Percentiles rank a stretch among this genome's conserved stretches.
These are phyloP conservation scores for Emydocephalus ijimae DNA, from an alignment of 2,113 vertebrate species.

Conservation along the genomic window DNA sequence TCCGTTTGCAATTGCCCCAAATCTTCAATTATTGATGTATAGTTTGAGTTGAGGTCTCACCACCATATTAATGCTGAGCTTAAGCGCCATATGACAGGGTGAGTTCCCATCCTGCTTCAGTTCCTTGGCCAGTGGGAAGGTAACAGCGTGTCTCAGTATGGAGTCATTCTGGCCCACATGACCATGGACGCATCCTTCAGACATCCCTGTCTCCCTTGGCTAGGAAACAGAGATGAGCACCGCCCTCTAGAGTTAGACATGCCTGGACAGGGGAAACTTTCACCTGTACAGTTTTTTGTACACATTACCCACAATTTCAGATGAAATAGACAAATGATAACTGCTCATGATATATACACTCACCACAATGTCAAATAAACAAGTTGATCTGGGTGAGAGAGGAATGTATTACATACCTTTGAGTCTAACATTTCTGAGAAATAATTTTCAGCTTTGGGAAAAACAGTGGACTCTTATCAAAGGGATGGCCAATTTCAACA, in stretches of 20 bases:
- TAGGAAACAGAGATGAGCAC: not conserved
- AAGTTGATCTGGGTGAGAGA: not conserved
- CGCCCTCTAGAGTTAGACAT: not conserved
- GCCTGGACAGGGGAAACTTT: not conserved
- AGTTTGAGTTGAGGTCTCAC: not conserved
- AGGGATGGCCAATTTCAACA: not conserved
- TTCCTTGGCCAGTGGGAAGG: not conserved
- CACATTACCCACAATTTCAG: not conserved
- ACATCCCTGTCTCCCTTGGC: not conserved
- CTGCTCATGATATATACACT: not conserved
- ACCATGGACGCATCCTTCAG: not conserved
- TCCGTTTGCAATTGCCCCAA: not conserved
- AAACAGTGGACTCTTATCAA: not conserved
- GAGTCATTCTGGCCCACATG: not conserved
- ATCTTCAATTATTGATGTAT: too few relatives aligned
- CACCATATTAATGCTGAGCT: not conserved
- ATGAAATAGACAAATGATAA: not conserved
- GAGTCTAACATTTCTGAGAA: not conserved
- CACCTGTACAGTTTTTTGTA: not conserved
- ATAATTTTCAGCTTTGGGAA: not conserved
- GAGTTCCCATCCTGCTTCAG: not conserved
- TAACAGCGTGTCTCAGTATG: not conserved
- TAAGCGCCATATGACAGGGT: not conserved
- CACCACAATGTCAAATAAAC: not conserved
- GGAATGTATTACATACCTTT: not conserved